Percentiles rank a stretch among this genome's conserved stretches.
Conservation (phyloP, 92 coral and sea anemone genomes). For the Porites divaricata region DNA sequence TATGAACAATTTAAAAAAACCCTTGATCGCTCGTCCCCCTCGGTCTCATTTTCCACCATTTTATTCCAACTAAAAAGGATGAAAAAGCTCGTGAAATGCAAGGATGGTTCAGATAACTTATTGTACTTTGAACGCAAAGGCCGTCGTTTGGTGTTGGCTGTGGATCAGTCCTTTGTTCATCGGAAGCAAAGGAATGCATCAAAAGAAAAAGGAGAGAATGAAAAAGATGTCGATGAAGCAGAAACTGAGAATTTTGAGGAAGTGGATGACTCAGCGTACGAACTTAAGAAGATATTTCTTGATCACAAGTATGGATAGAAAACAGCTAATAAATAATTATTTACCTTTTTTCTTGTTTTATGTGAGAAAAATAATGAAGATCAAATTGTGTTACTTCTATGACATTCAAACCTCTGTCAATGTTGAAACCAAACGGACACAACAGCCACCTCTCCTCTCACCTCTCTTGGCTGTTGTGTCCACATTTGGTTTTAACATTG, state of each 20-base stretch:
- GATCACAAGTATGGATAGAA: slow-evolving; percentile 55
- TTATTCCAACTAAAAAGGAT: slow-evolving; percentile 62
- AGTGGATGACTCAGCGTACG: slow-evolving; percentile 22
- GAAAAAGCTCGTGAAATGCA: slow-evolving; percentile 64
- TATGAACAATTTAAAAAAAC: slow-evolving; percentile 57
- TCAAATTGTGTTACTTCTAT: no score
- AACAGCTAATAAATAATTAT: background rate
- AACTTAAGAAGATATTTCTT: slow-evolving; percentile 65
- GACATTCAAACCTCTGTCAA: no score
- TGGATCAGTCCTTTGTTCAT: slow-evolving; percentile 77
- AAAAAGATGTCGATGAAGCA: slow-evolving; percentile 47
- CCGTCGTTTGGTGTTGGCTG: slow-evolving; percentile 66
- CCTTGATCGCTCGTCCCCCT: slow-evolving; percentile 24
- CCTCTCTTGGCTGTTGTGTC: no score
- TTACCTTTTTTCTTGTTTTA: no score
- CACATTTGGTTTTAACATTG: no score
- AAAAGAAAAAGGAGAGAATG: slow-evolving; percentile 22
- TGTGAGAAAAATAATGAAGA: no score
- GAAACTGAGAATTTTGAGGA: slow-evolving; percentile 7
- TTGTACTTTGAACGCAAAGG: slow-evolving; percentile 69
- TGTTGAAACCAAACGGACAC: no score
- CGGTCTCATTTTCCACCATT: slow-evolving; percentile 58
- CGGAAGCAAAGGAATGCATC: slow-evolving; percentile 49
- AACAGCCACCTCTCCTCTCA: no score
- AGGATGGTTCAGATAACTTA: slow-evolving; percentile 52